Evolutionary conservation across 1,140 invertebrate genomes (phyloP), one percentile per base, ranked within the genome.

Genomic region (Centruroides vittatus): DNA sequence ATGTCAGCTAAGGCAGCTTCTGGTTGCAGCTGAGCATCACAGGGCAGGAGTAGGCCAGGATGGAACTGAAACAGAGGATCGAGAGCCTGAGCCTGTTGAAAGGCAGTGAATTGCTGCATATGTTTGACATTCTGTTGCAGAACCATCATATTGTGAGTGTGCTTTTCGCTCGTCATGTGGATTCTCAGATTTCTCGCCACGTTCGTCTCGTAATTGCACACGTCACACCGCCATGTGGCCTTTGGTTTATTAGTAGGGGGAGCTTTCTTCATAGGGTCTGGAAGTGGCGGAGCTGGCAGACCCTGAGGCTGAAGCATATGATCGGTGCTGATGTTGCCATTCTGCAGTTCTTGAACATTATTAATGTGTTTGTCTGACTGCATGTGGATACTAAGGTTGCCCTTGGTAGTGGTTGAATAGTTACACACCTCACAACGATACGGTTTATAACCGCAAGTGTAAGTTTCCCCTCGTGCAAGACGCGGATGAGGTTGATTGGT

Each of bases 361-460:
- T 99, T 99, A 53, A 99, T 78, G 78, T 99, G 97, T 72, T 99
- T 99, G 74, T 99, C 97, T 35, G 93, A 97, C 75, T 99, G 97
- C 95, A 99, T 99, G 75, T 99, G 97, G 73, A 99, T 99, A 72
- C 92, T 97, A 35, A 99, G 84, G 76, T 99, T 99, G 2, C 97
- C 97, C 78, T 99, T 99, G 60, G 97, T 99, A n/a, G 97, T 99
- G 0, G 97, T 99, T 5, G 93, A 98, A 74, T 99, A 99, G 75
- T 99, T 99, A 76, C 96, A 99, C 11, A 98, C 91, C 75, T 98
- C 93, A 74, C 94, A 98, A 52, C 93, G 79, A 70, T 95, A 95
- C 0, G 92, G 92, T 74, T 99, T 99, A 72, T 99, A 99, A 4
- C 97, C 97, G 74, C 97, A 99, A 0, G 93, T 98, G 75, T 99